Evolutionary conservation across 37 sponge, comb jelly and placozoan species (phyloP).

Genomic region (Crambe crambe): DNA sequence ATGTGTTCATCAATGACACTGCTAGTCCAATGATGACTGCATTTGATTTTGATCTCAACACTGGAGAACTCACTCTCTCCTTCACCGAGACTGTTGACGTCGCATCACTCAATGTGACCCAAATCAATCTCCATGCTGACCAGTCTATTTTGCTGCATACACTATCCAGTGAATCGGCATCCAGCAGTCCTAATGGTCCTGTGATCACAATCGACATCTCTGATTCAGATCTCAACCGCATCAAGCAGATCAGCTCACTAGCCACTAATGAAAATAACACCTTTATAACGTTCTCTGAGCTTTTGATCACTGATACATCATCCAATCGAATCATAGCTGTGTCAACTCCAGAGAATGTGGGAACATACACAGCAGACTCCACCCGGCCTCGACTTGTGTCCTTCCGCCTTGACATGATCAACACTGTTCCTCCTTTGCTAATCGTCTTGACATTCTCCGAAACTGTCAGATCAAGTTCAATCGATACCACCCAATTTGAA

Average conservation of each 20-base stretch:
- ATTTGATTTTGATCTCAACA: slow-evolving; percentile 80
- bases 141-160: slow-evolving; percentile 7
- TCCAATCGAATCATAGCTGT: slow-evolving; percentile 47
- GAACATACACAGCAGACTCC: slow-evolving; percentile 35
- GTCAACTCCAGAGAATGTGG: slow-evolving; percentile 9
- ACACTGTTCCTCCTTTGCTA: slow-evolving; percentile 82
- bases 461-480: slow-evolving; percentile 63
- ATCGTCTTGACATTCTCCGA: slow-evolving; percentile 86
- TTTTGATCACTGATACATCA: slow-evolving; percentile 67
- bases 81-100: slow-evolving; percentile 86
- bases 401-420: slow-evolving; percentile 79
- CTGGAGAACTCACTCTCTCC: slow-evolving; percentile 53
- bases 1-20: slow-evolving; percentile 42
- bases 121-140: slow-evolving; percentile 56
- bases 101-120: slow-evolving; percentile 63
- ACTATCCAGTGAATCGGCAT: slow-evolving; percentile 40
- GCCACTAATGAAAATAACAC: slow-evolving; percentile 62
- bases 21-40: slow-evolving; percentile 38
- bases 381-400: slow-evolving; percentile 68
- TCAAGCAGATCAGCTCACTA: slow-evolving; percentile 73
- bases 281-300: slow-evolving; percentile 41
- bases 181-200: slow-evolving; percentile 64
- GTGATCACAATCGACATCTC: slow-evolving; percentile 55
- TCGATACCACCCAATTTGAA: slow-evolving; percentile 56
- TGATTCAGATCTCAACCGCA: slow-evolving; percentile 76